phyloP scores from a whole-genome alignment of 2,113 vertebrate species.

The Lanius ludovicianus region DNA sequence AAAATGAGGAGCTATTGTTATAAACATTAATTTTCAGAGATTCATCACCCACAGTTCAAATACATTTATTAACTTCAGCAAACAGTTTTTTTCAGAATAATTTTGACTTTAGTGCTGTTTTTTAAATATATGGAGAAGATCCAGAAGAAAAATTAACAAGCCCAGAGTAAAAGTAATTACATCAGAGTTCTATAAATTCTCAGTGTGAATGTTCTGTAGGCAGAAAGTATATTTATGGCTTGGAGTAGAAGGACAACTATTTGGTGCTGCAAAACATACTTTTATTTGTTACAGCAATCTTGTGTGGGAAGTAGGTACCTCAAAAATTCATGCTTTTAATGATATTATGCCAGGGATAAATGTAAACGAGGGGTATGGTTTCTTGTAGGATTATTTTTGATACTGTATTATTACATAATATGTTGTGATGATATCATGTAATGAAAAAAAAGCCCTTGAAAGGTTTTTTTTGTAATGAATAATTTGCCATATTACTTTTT shows the following conservation, averaged over 20 bases:
- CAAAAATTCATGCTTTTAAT: neutral
- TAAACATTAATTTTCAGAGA: neutral
- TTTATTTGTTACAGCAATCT: neutral
- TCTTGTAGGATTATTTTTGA: neutral
- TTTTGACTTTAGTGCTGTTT: neutral
- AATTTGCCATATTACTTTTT: neutral
- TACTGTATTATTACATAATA: neutral
- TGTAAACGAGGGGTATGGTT: fast-evolving
- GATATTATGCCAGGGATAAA: neutral
- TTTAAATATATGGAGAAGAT: neutral
- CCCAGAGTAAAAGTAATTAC: neutral
- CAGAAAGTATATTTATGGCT: neutral
- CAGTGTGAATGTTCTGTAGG: neutral
- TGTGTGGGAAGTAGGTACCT: neutral
- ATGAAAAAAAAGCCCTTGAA: neutral
- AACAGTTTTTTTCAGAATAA: neutral
- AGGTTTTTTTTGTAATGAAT: neutral
- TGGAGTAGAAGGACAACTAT: neutral
- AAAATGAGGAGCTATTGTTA: neutral
- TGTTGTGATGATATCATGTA: neutral
- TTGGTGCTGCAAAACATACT: neutral
- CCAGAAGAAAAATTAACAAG: neutral
- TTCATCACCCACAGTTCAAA: neutral
- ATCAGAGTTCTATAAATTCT: neutral
- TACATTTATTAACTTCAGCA: neutral